Conservation (phyloP, 2,797 vertebrate species). For the Macrochelys suwanniensis region DNA sequence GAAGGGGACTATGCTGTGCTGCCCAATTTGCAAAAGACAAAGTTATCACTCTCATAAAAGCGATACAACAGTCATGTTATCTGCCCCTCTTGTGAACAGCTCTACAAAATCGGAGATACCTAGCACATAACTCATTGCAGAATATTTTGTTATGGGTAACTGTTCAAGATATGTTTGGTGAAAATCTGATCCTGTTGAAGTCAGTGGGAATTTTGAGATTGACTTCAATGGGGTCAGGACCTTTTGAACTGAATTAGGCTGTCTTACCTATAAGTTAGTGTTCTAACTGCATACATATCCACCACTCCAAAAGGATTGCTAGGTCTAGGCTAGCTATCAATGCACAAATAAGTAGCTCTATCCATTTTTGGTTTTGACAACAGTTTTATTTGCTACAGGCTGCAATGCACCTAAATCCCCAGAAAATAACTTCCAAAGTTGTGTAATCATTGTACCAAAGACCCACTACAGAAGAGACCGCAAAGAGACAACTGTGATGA, state of each 20-base stretch:
- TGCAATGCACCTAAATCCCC: background rate
- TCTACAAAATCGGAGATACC: background rate
- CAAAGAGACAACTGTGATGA: background rate
- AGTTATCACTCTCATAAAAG: background rate
- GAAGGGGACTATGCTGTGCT: background rate
- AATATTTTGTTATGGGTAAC: conserved; percentile 5
- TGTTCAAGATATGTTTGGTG: conserved; percentile 42
- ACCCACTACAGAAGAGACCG: background rate
- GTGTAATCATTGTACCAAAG: background rate
- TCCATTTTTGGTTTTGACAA: background rate
- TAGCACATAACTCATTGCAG: conserved; percentile 8
- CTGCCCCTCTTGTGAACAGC: background rate
- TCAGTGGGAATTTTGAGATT: conserved; percentile 36
- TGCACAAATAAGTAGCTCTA: background rate
- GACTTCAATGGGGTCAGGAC: conserved; percentile 31
- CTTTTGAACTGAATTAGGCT: conserved; percentile 14
- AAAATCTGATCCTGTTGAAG: conserved; percentile 6
- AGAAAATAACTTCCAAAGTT: background rate
- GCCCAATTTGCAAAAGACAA: background rate
- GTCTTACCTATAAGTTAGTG: background rate
- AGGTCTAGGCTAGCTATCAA: background rate
- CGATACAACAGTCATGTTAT: background rate
- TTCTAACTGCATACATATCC: background rate
- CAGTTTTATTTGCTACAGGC: too few species aligned
- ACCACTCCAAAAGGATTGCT: background rate